Conservation (phyloP, 2,113 vertebrate species). For the Cryptomyrus ogoouensis region DNA sequence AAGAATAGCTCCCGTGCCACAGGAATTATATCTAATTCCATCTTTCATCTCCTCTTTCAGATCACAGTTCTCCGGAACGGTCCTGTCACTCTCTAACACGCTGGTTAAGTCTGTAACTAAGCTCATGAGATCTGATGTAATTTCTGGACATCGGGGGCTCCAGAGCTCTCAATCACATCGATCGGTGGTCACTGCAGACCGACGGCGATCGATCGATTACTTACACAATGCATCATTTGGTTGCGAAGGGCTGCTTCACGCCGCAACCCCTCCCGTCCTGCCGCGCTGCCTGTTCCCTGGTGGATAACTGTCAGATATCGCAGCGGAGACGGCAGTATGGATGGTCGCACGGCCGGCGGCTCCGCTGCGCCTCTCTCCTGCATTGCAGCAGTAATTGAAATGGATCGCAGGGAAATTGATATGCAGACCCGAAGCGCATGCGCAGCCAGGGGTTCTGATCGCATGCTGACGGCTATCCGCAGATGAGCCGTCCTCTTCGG, state of each 20-base stretch:
- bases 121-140: neutral
- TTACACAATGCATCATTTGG: neutral
- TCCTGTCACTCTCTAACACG: neutral
- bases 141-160: neutral
- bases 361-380: neutral
- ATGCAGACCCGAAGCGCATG: neutral
- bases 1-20: too few species aligned
- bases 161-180: neutral
- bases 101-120: neutral
- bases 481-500: neutral
- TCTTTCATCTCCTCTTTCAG: neutral
- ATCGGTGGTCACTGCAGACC: neutral
- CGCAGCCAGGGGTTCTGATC: neutral
- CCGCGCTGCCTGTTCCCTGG: neutral
- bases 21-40: neutral
- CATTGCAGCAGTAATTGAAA: conserved; percentile 12
- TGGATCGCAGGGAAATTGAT: conserved; percentile 1
- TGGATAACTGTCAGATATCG: neutral
- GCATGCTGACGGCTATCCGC: neutral
- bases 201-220: neutral
- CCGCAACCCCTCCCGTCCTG: neutral
- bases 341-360: neutral
- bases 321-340: neutral
- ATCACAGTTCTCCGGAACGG: neutral
- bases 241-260: neutral